Conservation (phyloP, 2,797 vertebrate genomes). For the Oreochromis mossambicus region DNA sequence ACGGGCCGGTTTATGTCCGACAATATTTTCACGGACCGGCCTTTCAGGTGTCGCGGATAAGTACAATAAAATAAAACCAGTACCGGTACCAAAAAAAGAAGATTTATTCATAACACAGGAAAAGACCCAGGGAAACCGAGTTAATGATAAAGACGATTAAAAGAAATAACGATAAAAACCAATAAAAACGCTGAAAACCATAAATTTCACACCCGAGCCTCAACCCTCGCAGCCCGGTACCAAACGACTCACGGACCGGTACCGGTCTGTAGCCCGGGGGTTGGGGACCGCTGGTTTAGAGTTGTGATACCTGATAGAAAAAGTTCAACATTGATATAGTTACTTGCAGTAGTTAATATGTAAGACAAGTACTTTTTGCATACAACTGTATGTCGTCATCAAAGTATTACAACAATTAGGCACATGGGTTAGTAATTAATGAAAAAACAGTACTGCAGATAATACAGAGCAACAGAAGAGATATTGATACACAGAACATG, state of each 20-base stretch:
- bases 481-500: not conserved
- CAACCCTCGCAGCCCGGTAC: not conserved
- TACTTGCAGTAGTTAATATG: not conserved
- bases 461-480: not conserved
- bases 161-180: not conserved
- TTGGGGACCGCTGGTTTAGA: not conserved
- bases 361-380: not conserved
- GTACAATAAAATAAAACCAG: not conserved
- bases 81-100: accelerated
- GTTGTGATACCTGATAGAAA: not conserved
- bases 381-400: not conserved
- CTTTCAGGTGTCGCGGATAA: not conserved
- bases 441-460: not conserved
- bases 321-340: not conserved
- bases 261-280: not conserved
- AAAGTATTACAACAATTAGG: not conserved
- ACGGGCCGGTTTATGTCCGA: accelerated
- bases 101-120: not conserved
- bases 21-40: not conserved
- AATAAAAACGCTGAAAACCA: not conserved
- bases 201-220: not conserved
- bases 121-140: not conserved
- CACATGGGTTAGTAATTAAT: not conserved
- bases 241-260: accelerated
- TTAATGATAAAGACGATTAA: accelerated